Evolutionary conservation across 2,888 invertebrate genomes (phyloP), one percentile per base, ranked within the genome.

Genomic region (Sinotaia quadrata): DNA sequence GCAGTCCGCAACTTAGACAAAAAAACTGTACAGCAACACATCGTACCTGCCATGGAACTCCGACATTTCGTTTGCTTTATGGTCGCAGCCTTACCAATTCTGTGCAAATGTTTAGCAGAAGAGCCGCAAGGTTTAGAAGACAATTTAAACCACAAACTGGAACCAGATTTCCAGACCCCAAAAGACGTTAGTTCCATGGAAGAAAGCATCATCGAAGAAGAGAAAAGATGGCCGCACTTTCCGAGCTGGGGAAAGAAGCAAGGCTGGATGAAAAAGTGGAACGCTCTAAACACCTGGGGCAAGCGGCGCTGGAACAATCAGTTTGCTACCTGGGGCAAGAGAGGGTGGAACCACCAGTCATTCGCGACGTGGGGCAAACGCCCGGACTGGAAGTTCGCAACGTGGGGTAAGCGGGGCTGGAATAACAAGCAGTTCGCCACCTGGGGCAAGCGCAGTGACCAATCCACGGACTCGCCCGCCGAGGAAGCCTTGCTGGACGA

Each of bases 291-390:
- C 65, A 56, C 56, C 12, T 65, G 65, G 65, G 65, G 65, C 54
- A 65, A 65, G 24, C n/a, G n/a, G n/a, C 65, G 65, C 31, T 65
- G 65, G 65, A 65, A 37, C 65, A 65, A 56, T 37, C 56, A 56
- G 34, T 65, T 63, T 44, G 31, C 54, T 18, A 63, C 63, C 21
- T 63, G 63, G 63, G 63, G 63, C 63, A 63, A 63, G 44, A 29
- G 63, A 29, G 44, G 41, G n/a, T 63, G 63, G 63, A 36, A 31
- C 33, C 31, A 54, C 4, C 33, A 31, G 15, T 36, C 63, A 8
- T 63, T 65, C 18, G 56, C 44, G 24, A 65, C 65, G 18, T 65
- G 65, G 65, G 65, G 65, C 33, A 65, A 65, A 8, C 47, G 47
- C 4, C 49, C 33, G 33, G 61, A 34, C 34, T 24, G 54, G 54